A percentile compares a stretch with the other conserved stretches of the same genome.
Evolutionary conservation across 2,113 vertebrate genomes (phyloP).

Genomic region (Triplophysa siluroides): DNA sequence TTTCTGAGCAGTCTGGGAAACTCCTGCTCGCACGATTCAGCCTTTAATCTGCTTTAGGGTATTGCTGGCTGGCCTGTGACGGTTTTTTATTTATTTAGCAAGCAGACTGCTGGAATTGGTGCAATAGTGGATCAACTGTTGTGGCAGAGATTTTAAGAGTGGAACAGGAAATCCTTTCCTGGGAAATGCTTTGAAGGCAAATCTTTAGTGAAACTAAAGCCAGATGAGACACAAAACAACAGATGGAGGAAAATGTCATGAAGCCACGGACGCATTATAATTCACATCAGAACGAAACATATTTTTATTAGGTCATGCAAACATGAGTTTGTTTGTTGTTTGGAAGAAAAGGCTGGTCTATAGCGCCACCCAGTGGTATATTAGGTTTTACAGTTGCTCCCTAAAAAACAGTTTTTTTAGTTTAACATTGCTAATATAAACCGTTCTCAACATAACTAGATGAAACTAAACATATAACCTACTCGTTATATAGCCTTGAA

Average conservation of each 20-base stretch:
- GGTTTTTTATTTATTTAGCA: slow-evolving; percentile 10
- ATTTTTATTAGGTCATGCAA: not conserved
- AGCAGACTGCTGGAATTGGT: slow-evolving; percentile 23
- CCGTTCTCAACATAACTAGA: too few relatives aligned
- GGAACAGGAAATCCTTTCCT: not conserved
- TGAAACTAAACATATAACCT: too few relatives aligned
- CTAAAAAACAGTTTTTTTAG: not conserved
- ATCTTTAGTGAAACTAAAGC: not conserved
- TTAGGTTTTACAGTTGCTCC: not conserved
- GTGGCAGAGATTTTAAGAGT: slow-evolving; percentile 9
- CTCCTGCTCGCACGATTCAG: slow-evolving; percentile 66
- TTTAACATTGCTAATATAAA: too few relatives aligned
- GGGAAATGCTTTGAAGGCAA: not conserved
- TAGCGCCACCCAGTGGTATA: slow-evolving; percentile 25
- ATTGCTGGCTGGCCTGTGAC: slow-evolving; percentile 61
- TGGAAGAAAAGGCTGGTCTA: not conserved
- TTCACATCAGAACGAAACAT: not conserved
- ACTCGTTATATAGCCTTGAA: too few relatives aligned
- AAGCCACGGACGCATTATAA: not conserved
- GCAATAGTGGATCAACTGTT: slow-evolving; percentile 22
- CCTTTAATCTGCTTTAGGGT: slow-evolving; percentile 78
- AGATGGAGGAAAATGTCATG: too few relatives aligned
- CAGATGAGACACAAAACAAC: too few relatives aligned
- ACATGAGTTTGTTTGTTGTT: too few relatives aligned
- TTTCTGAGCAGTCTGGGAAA: slow-evolving; percentile 59